phyloP scores from a whole-genome alignment of 2,888 invertebrate species.

The Dicyrtoma fusca region DNA sequence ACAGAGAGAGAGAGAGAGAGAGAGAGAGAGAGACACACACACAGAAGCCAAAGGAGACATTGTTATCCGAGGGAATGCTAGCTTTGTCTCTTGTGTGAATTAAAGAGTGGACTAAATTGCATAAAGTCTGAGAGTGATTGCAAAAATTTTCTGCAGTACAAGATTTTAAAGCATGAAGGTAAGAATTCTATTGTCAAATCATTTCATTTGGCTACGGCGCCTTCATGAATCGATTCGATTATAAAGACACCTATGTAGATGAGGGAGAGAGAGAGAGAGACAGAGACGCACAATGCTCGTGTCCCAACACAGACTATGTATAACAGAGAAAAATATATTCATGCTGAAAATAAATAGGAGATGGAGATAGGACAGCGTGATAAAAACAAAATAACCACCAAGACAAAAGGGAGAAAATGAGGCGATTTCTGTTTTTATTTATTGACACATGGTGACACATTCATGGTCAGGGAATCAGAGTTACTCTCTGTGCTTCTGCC shows the following conservation, averaged over 20 bases:
- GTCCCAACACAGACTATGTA: neutral
- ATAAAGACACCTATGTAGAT: neutral
- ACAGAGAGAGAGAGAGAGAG: neutral
- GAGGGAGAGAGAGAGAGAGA: neutral
- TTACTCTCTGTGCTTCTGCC: too few species aligned
- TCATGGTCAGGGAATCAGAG: slow-evolving; percentile 21
- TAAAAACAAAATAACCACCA: neutral
- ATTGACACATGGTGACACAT: slow-evolving; percentile 31
- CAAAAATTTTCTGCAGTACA: too few species aligned
- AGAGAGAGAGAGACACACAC: slow-evolving; percentile 4
- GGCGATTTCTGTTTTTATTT: slow-evolving; percentile 32
- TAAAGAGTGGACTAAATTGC: too few species aligned
- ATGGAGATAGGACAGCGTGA: neutral
- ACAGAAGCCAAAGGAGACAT: too few species aligned
- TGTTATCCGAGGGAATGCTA: too few species aligned
- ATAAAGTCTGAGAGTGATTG: too few species aligned
- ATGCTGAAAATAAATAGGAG: neutral
- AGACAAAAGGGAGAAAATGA: slow-evolving; percentile 9
- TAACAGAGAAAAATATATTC: neutral
- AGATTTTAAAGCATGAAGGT: slow-evolving; percentile 10
- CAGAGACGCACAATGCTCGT: neutral
- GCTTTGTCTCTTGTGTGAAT: too few species aligned
- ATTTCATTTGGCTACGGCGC: neutral
- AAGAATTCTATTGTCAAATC: slow-evolving; percentile 21
- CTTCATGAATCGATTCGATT: neutral